A percentile compares a stretch with the other conserved stretches of the same genome.
These are phyloP conservation scores for Zonitis immaculata DNA, from an alignment of 2,888 invertebrate genomes.

Conservation along the genomic window DNA sequence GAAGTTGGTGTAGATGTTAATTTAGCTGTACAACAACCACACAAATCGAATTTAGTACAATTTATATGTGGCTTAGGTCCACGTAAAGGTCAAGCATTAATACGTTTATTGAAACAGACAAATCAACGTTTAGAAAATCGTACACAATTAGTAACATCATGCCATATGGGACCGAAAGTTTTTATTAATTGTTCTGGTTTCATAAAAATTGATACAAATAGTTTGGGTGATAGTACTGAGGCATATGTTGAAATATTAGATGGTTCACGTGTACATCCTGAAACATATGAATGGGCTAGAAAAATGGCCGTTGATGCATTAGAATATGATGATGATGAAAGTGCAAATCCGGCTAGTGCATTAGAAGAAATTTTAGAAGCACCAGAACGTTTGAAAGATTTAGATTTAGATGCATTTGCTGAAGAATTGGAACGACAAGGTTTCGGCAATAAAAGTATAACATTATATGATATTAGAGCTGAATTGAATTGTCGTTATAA, in stretches of 20 bases:
- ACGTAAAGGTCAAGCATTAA: constrained; percentile 82
- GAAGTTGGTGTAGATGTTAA: constrained; percentile 99
- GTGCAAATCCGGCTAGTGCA: constrained; percentile 93
- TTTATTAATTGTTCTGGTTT: constrained; percentile 99
- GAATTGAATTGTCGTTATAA: constrained; percentile 93
- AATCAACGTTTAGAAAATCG: constrained; percentile 91
- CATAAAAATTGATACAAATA: constrained; percentile 96
- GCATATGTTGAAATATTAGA: constrained; percentile 94
- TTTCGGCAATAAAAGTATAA: constrained; percentile 76
- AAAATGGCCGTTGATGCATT: constrained; percentile 99
- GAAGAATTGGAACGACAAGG: constrained; percentile 91
- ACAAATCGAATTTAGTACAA: constrained; percentile 86
- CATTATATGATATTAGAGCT: constrained; percentile 93
- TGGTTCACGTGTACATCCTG: constrained; percentile 96
- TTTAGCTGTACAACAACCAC: constrained; percentile 80
- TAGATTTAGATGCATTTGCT: constrained; percentile 97
- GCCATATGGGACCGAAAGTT: constrained; percentile 92
- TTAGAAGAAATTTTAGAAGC: constrained; percentile 95
- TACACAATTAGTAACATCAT: constrained; percentile 90
- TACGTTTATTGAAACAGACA: constrained; percentile 83
- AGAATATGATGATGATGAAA: constrained; percentile 97
- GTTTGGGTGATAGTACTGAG: constrained; percentile 89
- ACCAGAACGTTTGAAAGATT: constrained; percentile 88
- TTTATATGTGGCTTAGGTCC: constrained; percentile 97
- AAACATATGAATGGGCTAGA: constrained; percentile 99